Percentiles rank a stretch among this genome's conserved stretches.
Evolutionary conservation across 2,797 vertebrate species (phyloP).

Genomic region (Sebastes steindachneri): DNA sequence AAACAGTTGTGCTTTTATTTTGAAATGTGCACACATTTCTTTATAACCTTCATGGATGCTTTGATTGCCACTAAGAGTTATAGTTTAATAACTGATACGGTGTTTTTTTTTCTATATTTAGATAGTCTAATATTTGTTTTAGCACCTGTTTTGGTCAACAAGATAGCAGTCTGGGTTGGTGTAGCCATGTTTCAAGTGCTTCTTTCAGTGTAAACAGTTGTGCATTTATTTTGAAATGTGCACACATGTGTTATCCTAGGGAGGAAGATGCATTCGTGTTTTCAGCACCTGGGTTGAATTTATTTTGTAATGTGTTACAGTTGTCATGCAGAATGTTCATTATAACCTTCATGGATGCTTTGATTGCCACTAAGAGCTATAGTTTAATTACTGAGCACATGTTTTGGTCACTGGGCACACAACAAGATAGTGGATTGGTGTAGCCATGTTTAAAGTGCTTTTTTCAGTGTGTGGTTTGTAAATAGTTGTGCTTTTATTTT

Average conservation of each 20-base stretch:
- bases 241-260: neutral
- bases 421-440: neutral
- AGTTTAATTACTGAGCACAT: neutral
- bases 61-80: neutral
- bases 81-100: too few relatives aligned
- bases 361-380: too few relatives aligned
- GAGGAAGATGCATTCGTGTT: neutral
- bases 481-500: neutral
- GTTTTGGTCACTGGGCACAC: neutral
- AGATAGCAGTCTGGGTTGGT: neutral
- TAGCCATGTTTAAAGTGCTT: too few relatives aligned
- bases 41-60: neutral
- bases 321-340: neutral
- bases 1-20: neutral
- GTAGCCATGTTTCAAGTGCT: rapidly evolving
- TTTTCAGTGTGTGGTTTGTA: neutral
- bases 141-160: neutral
- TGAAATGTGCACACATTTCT: too few relatives aligned
- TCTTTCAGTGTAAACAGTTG: neutral
- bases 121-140: too few relatives aligned
- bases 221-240: neutral
- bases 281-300: too few relatives aligned
- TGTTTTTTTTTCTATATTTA: too few relatives aligned
- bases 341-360: neutral
- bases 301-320: too few relatives aligned